Conservation (phyloP, 2,888 invertebrate species). For the Mimumesa dahlbomi region DNA sequence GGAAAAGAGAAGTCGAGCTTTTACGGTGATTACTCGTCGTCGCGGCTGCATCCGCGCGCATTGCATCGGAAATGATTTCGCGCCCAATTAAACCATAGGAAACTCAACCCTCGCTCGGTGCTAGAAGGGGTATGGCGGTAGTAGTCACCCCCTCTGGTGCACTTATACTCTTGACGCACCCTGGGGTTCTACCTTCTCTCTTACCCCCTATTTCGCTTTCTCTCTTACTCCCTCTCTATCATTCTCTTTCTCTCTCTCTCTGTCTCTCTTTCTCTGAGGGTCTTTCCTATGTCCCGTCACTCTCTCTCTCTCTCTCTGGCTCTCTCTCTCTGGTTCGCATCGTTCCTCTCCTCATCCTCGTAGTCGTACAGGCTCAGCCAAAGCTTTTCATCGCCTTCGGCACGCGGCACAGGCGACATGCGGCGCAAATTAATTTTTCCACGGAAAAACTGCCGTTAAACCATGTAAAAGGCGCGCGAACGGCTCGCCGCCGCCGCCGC, state of each 20-base stretch:
- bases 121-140: conserved; percentile 47
- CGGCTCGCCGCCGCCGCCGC: conserved; percentile 7
- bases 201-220: conserved; percentile 27
- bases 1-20: conserved; percentile 71
- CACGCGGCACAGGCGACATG: conserved; percentile 15
- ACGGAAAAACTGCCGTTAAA: conserved; percentile 24
- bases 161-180: conserved; percentile 74
- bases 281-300: conserved; percentile 12
- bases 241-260: not conserved
- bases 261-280: conserved; percentile 10
- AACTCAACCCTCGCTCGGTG: conserved; percentile 71
- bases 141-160: conserved; percentile 59
- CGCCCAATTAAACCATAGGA: conserved; percentile 79
- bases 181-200: conserved; percentile 52
- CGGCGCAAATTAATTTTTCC: conserved; percentile 51
- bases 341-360: conserved; percentile 1
- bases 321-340: conserved; percentile 8
- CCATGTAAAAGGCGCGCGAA: conserved; percentile 19
- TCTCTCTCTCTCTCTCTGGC: conserved; percentile 1
- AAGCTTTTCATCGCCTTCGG: conserved; percentile 62
- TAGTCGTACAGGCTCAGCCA: conserved; percentile 54
- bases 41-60: conserved; percentile 75
- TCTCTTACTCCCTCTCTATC: conserved; percentile 14
- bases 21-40: conserved; percentile 78
- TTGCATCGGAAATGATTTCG: conserved; percentile 79